phyloP scores from a whole-genome alignment of 1,140 invertebrate genomes.

The Heliothis subflexa region DNA sequence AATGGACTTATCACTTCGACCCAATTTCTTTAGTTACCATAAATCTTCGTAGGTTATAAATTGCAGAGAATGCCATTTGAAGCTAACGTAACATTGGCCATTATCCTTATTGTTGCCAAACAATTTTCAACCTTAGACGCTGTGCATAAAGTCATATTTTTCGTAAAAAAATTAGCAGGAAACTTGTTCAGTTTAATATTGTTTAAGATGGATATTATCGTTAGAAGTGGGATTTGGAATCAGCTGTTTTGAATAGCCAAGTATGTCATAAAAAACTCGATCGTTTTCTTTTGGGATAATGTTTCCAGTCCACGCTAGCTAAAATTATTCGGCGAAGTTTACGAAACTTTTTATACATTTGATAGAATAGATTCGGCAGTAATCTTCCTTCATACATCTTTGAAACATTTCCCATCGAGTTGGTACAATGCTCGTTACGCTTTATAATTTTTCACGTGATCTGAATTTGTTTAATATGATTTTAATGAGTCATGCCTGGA shows the following conservation, averaged over 20 bases:
- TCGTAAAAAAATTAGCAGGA: not conserved
- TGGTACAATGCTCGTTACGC: not conserved
- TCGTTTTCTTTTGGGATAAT: not conserved
- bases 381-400: too few species aligned
- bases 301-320: not conserved
- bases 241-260: conserved; percentile 36
- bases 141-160: not conserved
- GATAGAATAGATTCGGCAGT: too few species aligned
- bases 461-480: conserved; percentile 16
- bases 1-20: conserved; percentile 51
- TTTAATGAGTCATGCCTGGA: conserved; percentile 24
- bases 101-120: not conserved
- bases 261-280: conserved; percentile 3
- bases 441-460: not conserved
- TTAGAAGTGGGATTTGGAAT: conserved; percentile 17
- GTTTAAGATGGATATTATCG: conserved; percentile 16
- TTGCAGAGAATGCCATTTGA: conserved; percentile 36
- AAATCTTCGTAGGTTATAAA: conserved; percentile 48
- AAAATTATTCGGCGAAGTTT: too few species aligned
- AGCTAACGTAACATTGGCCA: conserved; percentile 21
- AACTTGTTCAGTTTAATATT: not conserved
- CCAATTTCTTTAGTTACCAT: conserved; percentile 44
- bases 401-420: not conserved
- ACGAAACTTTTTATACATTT: too few species aligned
- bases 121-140: conserved; percentile 29